Evolutionary conservation across 2,113 vertebrate species (phyloP).

Genomic region (Nanorana parkeri): DNA sequence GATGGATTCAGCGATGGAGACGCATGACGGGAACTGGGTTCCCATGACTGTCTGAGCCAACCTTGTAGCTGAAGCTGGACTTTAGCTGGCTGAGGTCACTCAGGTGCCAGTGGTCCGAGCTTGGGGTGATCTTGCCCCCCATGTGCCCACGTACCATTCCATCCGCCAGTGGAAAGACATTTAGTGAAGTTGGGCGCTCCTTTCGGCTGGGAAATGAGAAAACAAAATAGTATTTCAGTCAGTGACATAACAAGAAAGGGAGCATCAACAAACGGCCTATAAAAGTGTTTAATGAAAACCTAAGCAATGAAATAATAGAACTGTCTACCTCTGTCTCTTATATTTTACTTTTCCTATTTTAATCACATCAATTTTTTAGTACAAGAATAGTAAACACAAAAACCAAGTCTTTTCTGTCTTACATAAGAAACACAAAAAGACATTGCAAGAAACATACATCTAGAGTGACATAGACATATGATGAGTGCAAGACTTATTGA

Average conservation of each 20-base stretch:
- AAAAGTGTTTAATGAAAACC: too few species aligned
- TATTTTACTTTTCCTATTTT: too few species aligned
- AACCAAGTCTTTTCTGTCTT: too few species aligned
- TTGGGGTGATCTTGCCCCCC: slow-evolving; percentile 87
- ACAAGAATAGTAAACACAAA: too few species aligned
- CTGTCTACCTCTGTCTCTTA: too few species aligned
- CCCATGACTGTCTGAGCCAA: slow-evolving; percentile 77
- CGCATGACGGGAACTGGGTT: slow-evolving; percentile 59
- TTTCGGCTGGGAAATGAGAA: slow-evolving; percentile 81
- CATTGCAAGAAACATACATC: too few species aligned
- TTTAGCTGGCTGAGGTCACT: slow-evolving; percentile 88
- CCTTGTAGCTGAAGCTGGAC: slow-evolving; percentile 93
- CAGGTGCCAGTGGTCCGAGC: slow-evolving; percentile 93
- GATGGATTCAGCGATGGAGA: slow-evolving; percentile 36
- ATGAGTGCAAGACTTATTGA: too few species aligned
- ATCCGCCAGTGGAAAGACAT: slow-evolving; percentile 89
- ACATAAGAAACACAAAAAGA: too few species aligned
- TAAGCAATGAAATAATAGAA: too few species aligned
- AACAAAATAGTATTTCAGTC: not conserved
- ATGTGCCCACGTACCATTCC: slow-evolving; percentile 96
- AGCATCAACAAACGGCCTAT: too few species aligned
- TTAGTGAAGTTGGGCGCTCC: slow-evolving; percentile 93
- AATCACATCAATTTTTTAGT: too few species aligned
- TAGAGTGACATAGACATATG: too few species aligned
- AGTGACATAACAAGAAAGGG: not conserved